These are phyloP conservation scores for Molossus molossus DNA, from an alignment of 2,797 vertebrate genomes.

Conservation along the genomic window DNA sequence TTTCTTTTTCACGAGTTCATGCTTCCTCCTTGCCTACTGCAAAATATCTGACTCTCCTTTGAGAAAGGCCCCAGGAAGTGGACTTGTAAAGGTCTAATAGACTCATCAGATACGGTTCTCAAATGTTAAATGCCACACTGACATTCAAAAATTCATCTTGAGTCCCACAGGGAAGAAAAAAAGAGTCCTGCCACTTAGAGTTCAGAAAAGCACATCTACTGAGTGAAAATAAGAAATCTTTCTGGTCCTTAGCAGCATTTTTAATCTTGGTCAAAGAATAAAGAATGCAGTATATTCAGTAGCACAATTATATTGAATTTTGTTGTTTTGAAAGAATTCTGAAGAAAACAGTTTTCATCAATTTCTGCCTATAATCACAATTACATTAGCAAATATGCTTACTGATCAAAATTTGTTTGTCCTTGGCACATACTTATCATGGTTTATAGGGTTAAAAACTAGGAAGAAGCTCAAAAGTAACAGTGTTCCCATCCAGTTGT, in stretches of 20 bases:
- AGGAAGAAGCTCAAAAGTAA: background rate
- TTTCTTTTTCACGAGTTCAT: conserved; percentile 8
- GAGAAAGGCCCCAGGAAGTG: conserved; percentile 49
- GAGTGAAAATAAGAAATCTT: background rate
- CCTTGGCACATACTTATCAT: background rate
- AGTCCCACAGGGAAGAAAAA: background rate
- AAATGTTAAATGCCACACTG: conserved; percentile 60
- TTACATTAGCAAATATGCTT: background rate
- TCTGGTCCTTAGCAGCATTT: background rate
- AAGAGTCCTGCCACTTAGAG: conserved; percentile 5
- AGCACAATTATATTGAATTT: background rate
- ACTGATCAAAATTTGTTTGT: background rate
- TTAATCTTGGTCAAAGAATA: background rate
- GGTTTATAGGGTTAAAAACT: background rate
- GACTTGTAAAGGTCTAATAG: conserved; percentile 68
- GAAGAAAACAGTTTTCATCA: background rate
- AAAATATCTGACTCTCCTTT: conserved; percentile 43
- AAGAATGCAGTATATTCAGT: background rate
- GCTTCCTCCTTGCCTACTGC: background rate
- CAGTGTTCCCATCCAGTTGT: background rate
- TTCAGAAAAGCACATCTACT: conserved; percentile 51
- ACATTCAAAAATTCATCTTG: conserved; percentile 53
- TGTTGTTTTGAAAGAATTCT: background rate
- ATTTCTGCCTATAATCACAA: background rate
- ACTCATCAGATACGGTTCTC: conserved; percentile 60